Evolutionary conservation across 2,113 vertebrate species (phyloP).

Genomic region (Albula glossodonta): DNA sequence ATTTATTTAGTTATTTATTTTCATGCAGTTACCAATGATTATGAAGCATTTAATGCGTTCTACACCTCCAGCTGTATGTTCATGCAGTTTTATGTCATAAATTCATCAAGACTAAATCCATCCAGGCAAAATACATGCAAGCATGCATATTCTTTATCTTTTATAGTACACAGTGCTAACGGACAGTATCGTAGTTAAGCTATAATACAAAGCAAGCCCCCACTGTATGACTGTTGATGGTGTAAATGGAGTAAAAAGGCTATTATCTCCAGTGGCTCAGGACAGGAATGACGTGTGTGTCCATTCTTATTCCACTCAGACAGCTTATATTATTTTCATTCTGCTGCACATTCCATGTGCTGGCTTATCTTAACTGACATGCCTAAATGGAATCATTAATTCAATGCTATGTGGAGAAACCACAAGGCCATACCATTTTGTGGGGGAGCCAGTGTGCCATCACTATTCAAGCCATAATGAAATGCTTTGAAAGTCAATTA

Average conservation of each 20-base stretch:
- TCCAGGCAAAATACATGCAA: neutral
- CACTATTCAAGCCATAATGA: neutral
- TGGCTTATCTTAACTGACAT: slow-evolving; percentile 4
- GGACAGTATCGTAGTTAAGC: neutral
- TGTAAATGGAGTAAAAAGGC: neutral
- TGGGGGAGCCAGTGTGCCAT: neutral
- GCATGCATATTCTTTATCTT: neutral
- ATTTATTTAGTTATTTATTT: no score
- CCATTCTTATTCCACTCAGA: slow-evolving; percentile 1
- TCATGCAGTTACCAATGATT: no score
- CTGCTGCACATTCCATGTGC: neutral
- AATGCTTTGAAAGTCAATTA: neutral
- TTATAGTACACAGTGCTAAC: neutral
- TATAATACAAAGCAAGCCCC: neutral
- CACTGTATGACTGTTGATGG: neutral
- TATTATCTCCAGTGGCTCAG: neutral
- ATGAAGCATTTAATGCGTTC: no score
- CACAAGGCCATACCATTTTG: neutral
- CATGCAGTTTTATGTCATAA: neutral
- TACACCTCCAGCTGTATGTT: neutral
- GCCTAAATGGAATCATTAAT: slow-evolving; percentile 9
- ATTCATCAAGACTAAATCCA: neutral
- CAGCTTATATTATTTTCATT: neutral
- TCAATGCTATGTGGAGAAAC: neutral
- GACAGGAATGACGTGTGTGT: neutral